These are phyloP conservation scores for Sander lucioperca DNA, from an alignment of 2,113 vertebrate genomes.

Conservation along the genomic window DNA sequence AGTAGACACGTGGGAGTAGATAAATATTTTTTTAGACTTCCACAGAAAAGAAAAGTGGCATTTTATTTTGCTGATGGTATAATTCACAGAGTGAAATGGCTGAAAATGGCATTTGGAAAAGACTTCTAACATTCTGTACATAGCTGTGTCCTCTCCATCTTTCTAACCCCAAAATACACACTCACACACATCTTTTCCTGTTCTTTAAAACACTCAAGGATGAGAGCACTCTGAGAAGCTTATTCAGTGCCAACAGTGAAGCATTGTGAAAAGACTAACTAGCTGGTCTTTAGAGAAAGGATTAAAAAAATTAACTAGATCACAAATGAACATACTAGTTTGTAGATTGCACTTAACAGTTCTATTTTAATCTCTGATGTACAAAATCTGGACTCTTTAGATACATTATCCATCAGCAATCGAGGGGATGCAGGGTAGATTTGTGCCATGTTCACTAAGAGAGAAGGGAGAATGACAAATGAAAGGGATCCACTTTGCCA, in stretches of 20 bases:
- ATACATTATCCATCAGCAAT: neutral
- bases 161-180: neutral
- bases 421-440: neutral
- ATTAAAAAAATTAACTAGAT: neutral
- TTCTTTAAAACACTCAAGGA: conserved; percentile 27
- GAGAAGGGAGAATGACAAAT: neutral
- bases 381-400: neutral
- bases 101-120: conserved; percentile 57
- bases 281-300: neutral
- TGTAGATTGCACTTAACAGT: neutral
- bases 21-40: conserved; percentile 37
- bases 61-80: conserved; percentile 39
- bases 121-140: conserved; percentile 37
- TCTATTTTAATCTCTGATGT: neutral
- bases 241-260: neutral
- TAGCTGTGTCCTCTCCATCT: neutral
- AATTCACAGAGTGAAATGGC: conserved; percentile 45
- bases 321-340: conserved; percentile 10
- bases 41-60: conserved; percentile 20
- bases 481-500: conserved; percentile 27
- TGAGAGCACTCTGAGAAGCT: neutral
- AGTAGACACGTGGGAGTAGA: conserved; percentile 26
- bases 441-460: neutral
- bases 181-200: neutral
- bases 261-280: neutral